phyloP scores from a whole-genome alignment of 2,113 vertebrate species.

The Athene cunicularia region DNA sequence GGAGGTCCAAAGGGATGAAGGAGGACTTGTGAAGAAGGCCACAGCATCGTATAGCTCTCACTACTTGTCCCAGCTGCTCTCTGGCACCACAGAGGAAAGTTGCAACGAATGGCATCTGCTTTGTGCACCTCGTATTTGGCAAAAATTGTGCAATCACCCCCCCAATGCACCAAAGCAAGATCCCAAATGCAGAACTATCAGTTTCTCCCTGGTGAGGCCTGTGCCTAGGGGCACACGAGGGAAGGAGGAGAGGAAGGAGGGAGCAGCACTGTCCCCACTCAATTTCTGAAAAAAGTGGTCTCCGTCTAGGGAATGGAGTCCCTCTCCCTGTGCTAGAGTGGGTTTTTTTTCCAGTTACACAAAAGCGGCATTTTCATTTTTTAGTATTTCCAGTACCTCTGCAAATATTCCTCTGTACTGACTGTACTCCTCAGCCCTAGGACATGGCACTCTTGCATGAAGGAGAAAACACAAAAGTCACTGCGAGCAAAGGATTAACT shows the following conservation, averaged over 20 bases:
- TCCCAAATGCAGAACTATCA: neutral
- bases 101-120: rapidly evolving
- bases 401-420: neutral
- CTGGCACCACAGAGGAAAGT: rapidly evolving
- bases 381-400: neutral
- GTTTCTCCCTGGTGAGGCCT: neutral
- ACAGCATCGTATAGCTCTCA: rapidly evolving
- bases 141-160: rapidly evolving
- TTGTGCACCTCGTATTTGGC: rapidly evolving
- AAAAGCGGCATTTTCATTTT: neutral
- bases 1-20: neutral
- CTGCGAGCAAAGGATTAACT: neutral
- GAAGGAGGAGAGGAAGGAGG: neutral
- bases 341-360: neutral
- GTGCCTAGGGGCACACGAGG: too few species aligned
- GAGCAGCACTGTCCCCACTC: rapidly evolving
- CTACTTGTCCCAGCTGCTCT: neutral
- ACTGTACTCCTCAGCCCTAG: neutral
- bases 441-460: rapidly evolving
- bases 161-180: neutral
- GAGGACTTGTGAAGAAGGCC: neutral
- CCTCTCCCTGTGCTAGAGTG: neutral
- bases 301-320: neutral
- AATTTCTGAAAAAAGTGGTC: neutral
- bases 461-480: rapidly evolving